Conservation (phyloP, 1,140 invertebrate genomes). For the Planococcus citri region DNA sequence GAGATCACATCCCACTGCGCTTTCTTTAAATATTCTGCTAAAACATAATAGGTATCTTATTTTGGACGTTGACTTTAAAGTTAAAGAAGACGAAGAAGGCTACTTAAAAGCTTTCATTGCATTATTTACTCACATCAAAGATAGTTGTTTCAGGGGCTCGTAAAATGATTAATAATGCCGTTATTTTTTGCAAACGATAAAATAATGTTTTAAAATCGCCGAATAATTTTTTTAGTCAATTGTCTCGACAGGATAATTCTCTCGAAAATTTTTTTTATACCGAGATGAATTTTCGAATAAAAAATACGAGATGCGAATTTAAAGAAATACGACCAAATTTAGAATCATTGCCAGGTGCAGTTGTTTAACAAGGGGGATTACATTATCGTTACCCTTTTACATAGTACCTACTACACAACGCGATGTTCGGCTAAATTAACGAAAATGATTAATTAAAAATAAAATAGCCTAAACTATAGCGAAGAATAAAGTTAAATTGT, state of each 20-base stretch:
- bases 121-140: conserved; percentile 17
- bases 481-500: conserved; percentile 14
- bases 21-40: conserved; percentile 17
- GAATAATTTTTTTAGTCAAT: too few species aligned
- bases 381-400: background rate
- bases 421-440: background rate
- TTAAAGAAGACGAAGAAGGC: conserved; percentile 10
- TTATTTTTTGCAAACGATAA: too few species aligned
- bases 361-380: background rate
- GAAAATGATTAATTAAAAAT: conserved; percentile 17
- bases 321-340: background rate
- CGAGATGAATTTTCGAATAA: too few species aligned
- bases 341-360: background rate
- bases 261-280: too few species aligned
- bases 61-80: conserved; percentile 17
- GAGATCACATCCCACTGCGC: conserved; percentile 6
- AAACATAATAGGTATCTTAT: conserved; percentile 13
- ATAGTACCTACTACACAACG: too few species aligned
- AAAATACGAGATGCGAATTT: too few species aligned
- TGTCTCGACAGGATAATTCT: too few species aligned
- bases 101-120: conserved; percentile 19
- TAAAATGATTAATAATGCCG: background rate
- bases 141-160: background rate
- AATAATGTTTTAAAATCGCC: too few species aligned
- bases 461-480: conserved; percentile 1